phyloP scores from a whole-genome alignment of 2,797 vertebrate genomes.

The Diglossa cyanea region DNA sequence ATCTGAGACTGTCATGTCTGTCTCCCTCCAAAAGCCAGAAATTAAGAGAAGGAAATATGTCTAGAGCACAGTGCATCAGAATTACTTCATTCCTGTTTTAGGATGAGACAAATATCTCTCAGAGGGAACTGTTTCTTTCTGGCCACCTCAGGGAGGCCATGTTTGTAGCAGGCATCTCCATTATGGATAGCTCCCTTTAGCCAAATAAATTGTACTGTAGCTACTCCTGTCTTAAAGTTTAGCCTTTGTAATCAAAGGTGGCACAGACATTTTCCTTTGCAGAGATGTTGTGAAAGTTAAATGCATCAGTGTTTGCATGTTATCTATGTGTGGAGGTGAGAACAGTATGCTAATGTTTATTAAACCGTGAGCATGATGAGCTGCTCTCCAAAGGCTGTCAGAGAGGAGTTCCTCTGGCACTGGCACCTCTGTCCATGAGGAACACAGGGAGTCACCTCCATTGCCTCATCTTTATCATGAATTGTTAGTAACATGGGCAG shows the following conservation, averaged over 20 bases:
- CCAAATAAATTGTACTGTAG: not conserved
- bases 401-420: not conserved
- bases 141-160: not conserved
- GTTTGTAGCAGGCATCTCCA: not conserved
- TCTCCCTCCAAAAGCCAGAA: not conserved
- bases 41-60: not conserved
- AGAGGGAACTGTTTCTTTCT: not conserved
- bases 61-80: not conserved
- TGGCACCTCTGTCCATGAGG: not conserved
- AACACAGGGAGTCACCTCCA: not conserved
- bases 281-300: not conserved
- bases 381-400: not conserved
- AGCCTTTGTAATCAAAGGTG: rapidly evolving
- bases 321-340: not conserved
- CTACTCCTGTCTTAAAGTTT: not conserved
- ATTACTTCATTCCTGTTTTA: not conserved
- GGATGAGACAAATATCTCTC: not conserved
- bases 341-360: not conserved
- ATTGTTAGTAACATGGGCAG: not conserved
- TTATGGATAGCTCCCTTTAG: not conserved
- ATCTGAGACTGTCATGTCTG: not conserved
- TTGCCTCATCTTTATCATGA: not conserved
- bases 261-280: not conserved
- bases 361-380: rapidly evolving
- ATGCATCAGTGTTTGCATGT: not conserved